Evolutionary conservation across 2,888 invertebrate genomes (phyloP).

Genomic region (Eupithecia insigniata): DNA sequence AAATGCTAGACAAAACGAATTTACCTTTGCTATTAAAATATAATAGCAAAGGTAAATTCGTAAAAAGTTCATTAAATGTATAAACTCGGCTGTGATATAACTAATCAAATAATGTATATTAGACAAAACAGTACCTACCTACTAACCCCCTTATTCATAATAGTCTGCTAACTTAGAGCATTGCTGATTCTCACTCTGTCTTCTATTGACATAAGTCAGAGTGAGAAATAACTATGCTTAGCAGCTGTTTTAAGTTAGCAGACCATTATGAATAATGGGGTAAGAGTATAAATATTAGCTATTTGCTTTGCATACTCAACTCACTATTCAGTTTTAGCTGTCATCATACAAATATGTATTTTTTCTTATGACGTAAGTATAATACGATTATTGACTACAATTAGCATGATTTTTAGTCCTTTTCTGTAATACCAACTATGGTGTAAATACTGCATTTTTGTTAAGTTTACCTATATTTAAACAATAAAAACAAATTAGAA

Average conservation of each 20-base stretch:
- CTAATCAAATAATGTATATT: background rate
- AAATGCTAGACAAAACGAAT: background rate
- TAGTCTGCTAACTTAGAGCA: no score
- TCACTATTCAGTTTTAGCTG: background rate
- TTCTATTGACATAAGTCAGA: no score
- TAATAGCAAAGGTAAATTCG: background rate
- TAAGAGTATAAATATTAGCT: background rate
- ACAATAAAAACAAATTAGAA: no score
- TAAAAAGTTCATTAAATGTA: background rate
- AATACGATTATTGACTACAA: background rate
- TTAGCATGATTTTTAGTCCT: background rate
- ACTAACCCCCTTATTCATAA: no score
- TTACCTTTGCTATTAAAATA: no score
- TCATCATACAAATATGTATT: slow-evolving; percentile 4
- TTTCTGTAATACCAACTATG: background rate
- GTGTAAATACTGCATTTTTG: background rate
- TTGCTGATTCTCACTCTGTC: no score
- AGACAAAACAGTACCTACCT: background rate
- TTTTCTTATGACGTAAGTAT: slow-evolving; percentile 7
- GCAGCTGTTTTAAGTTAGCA: no score
- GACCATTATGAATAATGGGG: no score
- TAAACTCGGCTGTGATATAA: background rate
- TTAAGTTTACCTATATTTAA: background rate
- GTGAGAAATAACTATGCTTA: no score
- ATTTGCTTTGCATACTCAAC: background rate